Evolutionary conservation across 2,113 vertebrate species (phyloP).

Genomic region (Callithrix jacchus): DNA sequence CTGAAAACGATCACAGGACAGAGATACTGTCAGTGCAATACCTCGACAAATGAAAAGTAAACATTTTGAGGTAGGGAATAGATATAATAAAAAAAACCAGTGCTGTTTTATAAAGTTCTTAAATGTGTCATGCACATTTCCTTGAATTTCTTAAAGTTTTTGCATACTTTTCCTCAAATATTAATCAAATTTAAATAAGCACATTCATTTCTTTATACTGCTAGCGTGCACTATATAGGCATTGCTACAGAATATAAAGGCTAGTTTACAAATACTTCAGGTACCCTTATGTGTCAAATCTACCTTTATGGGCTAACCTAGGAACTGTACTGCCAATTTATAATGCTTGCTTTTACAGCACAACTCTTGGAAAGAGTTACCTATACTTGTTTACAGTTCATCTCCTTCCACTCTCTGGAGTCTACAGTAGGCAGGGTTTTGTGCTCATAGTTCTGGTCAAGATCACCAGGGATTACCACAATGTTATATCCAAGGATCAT

Average conservation of each 20-base stretch:
- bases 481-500: neutral
- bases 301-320: neutral
- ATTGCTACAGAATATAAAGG: neutral
- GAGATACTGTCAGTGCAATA: neutral
- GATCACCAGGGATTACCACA: neutral
- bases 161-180: neutral
- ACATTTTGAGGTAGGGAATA: constrained; percentile 34
- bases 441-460: neutral
- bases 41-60: neutral
- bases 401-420: neutral
- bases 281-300: neutral
- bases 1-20: neutral
- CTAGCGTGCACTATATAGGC: neutral
- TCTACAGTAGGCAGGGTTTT: neutral
- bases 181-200: constrained; percentile 33
- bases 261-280: neutral
- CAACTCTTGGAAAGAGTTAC: neutral
- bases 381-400: neutral
- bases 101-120: constrained; percentile 46
- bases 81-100: neutral
- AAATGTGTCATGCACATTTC: neutral
- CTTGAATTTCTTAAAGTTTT: constrained; percentile 27
- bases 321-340: neutral
- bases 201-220: neutral
- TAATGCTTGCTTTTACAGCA: neutral